Percentiles rank a stretch among this genome's conserved stretches.
Evolutionary conservation across 2,113 vertebrate species (phyloP).

Genomic region (Charadrius vociferus): DNA sequence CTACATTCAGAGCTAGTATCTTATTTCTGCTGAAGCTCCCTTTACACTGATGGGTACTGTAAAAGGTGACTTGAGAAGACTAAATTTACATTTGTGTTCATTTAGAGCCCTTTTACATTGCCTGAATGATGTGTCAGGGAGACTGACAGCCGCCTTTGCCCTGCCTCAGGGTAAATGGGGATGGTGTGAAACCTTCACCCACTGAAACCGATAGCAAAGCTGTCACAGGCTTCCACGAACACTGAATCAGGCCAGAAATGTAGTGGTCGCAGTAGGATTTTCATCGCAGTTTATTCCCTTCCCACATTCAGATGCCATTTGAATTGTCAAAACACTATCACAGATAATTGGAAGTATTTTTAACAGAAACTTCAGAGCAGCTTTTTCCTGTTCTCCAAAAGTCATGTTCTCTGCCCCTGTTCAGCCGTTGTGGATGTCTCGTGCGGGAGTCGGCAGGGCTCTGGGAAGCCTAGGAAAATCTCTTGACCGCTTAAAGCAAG

Average conservation of each 20-base stretch:
- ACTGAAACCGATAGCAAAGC: not conserved
- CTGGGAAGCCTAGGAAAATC: not conserved
- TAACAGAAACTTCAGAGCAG: not conserved
- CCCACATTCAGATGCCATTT: not conserved
- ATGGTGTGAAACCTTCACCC: not conserved
- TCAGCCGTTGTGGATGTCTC: not conserved
- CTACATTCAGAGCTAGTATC: not conserved
- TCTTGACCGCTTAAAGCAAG: not conserved
- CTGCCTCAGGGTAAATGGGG: not conserved
- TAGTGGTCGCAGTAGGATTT: not conserved
- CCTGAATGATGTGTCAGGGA: not conserved
- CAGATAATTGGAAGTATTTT: not conserved
- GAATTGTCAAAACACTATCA: not conserved
- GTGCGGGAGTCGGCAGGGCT: accelerated
- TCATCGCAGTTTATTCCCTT: not conserved
- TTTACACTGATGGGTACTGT: not conserved
- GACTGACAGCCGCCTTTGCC: not conserved
- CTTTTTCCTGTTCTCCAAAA: not conserved
- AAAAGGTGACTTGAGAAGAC: not conserved
- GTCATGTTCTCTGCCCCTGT: not conserved
- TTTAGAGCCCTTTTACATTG: not conserved
- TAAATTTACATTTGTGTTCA: not conserved
- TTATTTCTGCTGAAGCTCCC: not conserved
- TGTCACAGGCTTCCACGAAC: not conserved
- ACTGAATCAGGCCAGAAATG: not conserved